Conservation (phyloP, 2,113 vertebrate species). For the Hydrolagus affinis region DNA sequence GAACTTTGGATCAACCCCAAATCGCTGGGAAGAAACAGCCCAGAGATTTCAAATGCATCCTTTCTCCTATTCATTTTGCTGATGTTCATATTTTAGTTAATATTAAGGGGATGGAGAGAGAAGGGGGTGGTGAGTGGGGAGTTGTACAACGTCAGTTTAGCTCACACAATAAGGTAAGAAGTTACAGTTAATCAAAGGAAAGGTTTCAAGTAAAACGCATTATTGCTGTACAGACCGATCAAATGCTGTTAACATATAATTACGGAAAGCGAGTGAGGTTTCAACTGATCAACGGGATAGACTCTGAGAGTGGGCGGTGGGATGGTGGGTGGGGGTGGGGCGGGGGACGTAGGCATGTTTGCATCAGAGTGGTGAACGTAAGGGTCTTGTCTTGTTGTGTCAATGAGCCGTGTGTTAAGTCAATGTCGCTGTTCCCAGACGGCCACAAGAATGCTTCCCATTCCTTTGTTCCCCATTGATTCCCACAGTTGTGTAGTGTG, state of each 20-base stretch:
- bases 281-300: conserved; percentile 3
- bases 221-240: conserved; percentile 16
- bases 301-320: too few species aligned
- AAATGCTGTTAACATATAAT: conserved; percentile 25
- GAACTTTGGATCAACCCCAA: background rate
- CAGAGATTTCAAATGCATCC: background rate
- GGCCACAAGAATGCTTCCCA: background rate
- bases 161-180: conserved; percentile 11
- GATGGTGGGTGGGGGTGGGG: too few species aligned
- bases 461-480: conserved; percentile 14
- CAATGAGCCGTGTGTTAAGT: conserved; percentile 23
- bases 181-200: background rate
- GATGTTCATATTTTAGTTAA: background rate
- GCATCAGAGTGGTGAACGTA: conserved; percentile 15
- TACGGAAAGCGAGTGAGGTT: conserved; percentile 10
- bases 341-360: background rate
- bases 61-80: background rate
- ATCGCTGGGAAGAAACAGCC: background rate
- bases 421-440: conserved; percentile 26
- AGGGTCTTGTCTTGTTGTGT: conserved; percentile 10
- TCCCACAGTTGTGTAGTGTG: conserved; percentile 23
- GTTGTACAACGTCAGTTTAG: background rate
- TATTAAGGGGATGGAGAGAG: background rate
- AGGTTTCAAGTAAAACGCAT: background rate
- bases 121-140: background rate